These are phyloP conservation scores for Formica aserva DNA, from an alignment of 2,888 invertebrate species.

Conservation along the genomic window DNA sequence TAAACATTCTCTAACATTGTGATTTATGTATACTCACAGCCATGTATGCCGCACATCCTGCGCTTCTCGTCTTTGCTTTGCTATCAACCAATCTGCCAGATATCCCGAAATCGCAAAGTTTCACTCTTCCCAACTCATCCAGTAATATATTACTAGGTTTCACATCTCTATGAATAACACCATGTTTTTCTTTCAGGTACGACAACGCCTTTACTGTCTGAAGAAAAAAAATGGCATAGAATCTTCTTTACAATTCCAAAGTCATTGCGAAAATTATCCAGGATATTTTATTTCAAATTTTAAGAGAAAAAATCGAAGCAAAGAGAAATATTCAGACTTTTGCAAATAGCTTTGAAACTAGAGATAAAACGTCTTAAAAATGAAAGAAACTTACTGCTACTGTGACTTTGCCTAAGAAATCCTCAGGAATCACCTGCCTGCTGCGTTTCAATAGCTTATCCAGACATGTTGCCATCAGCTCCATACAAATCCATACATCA, in stretches of 20 bases:
- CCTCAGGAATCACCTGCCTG: conserved; percentile 96
- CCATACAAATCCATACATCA: conserved; percentile 99
- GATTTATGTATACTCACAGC: conserved; percentile 90
- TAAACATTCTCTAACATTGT: background rate
- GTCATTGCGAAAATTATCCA: background rate
- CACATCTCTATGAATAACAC: conserved; percentile 98
- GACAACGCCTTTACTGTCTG: conserved; percentile 98
- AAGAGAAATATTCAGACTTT: background rate
- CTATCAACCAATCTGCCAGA: conserved; percentile 99
- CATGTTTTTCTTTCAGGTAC: conserved; percentile 98
- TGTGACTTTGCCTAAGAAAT: conserved; percentile 98
- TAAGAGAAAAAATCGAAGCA: background rate
- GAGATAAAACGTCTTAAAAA: background rate
- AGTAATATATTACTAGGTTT: conserved; percentile 99
- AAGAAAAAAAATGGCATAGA: conserved; percentile 58
- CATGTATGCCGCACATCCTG: conserved; percentile 99
- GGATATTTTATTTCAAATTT: background rate
- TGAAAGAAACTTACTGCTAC: conserved; percentile 91
- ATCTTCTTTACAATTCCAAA: background rate
- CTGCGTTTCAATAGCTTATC: conserved; percentile 97
- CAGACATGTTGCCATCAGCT: conserved; percentile 99
- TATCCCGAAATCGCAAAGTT: conserved; percentile 99
- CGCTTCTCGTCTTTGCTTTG: conserved; percentile 98
- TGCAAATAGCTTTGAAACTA: background rate
- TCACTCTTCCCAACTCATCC: conserved; percentile 97